Conservation (phyloP, 2,888 invertebrate genomes). For the Lordiphosa andalusiaca region DNA sequence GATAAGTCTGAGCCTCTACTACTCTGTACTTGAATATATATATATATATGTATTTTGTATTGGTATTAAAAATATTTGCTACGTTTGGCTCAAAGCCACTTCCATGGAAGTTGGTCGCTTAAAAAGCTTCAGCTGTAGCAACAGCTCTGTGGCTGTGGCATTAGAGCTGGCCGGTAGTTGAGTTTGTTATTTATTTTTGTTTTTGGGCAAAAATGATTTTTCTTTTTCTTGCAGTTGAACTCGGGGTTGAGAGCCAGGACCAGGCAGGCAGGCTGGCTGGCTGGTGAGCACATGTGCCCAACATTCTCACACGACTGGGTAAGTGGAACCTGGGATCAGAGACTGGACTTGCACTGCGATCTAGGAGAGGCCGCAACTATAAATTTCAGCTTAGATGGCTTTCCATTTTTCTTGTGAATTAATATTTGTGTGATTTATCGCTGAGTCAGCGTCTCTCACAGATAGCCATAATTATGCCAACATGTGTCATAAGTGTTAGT, state of each 20-base stretch:
- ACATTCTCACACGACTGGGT: slow-evolving; percentile 65
- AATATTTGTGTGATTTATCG: slow-evolving; percentile 78
- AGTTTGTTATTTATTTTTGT: slow-evolving; percentile 35
- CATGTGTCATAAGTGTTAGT: slow-evolving; percentile 50
- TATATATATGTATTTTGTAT: slow-evolving; percentile 5
- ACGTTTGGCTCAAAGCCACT: slow-evolving; percentile 76
- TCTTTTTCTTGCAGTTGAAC: slow-evolving; percentile 63
- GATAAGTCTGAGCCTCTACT: slow-evolving; percentile 74
- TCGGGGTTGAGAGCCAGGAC: slow-evolving; percentile 63
- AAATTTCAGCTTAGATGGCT: slow-evolving; percentile 58
- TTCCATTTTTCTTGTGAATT: slow-evolving; percentile 55
- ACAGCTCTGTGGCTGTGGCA: slow-evolving; percentile 47
- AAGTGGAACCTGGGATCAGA: slow-evolving; percentile 17
- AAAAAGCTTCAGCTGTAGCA: slow-evolving; percentile 39
- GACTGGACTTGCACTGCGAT: slow-evolving; percentile 37
- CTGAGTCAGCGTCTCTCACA: slow-evolving; percentile 34
- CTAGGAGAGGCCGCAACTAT: slow-evolving; percentile 66
- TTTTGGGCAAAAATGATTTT: slow-evolving; percentile 11
- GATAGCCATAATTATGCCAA: slow-evolving; percentile 12
- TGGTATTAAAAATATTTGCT: slow-evolving; percentile 65
- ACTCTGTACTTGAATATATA: slow-evolving; percentile 28
- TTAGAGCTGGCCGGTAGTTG: slow-evolving; percentile 54
- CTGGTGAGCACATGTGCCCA: slow-evolving; percentile 59
- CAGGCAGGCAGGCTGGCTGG: slow-evolving; percentile 24
- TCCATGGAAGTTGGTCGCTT: slow-evolving; percentile 77